Base-by-base conservation (phyloP, 2,797 vertebrate genomes). In the Ctenochaetus hawaiiensis region DNA sequence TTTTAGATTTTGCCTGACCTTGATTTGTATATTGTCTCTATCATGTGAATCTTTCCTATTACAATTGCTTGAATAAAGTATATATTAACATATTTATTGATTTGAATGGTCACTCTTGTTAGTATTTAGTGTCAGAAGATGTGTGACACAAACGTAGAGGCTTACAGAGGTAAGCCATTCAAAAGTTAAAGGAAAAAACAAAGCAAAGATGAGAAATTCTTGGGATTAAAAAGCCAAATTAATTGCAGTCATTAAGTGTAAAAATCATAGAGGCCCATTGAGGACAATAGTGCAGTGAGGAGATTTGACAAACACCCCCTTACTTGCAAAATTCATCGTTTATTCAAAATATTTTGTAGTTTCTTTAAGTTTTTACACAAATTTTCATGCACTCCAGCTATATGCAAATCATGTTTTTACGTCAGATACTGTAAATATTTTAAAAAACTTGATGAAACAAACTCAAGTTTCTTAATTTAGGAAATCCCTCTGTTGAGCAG, bases 141-240 rank as follows among this genome's bases (percentile, higher is more conserved):
- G 18, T 44, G 7, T 17, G 22, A 51, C 6, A 14, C 20, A 23
- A 60, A 26, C 18, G 14, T 12, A 43, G 37, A 59, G 67, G 44
- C 44, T 78, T 37, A 67, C 23, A 34, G 44, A 39, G 52, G 49
- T 41, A n/a, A 52, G 14, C 9, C 2, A 0, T 17, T 62, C 54
- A 54, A 17, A 23, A 12, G 65, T 51, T 37, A 51, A 58, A 69
- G 26, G 11, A 43, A 37, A 8, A 51, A 83, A 70, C 66, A 84
- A 81, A 81, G 76, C 52, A 75, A 85, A 75, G 72, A 77, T 10
- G 45, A 59, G 20, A 72, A 52, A 89, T 91, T 87, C 70, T 87
- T 72, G 48, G 37, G 53, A 65, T 90, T 70, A 92, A 89, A 78
- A 66, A 37, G 80, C 79, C 76, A 79, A 91, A 89, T 58, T 72